Conservation (phyloP, 2,113 vertebrate species). For the Theropithecus gelada region DNA sequence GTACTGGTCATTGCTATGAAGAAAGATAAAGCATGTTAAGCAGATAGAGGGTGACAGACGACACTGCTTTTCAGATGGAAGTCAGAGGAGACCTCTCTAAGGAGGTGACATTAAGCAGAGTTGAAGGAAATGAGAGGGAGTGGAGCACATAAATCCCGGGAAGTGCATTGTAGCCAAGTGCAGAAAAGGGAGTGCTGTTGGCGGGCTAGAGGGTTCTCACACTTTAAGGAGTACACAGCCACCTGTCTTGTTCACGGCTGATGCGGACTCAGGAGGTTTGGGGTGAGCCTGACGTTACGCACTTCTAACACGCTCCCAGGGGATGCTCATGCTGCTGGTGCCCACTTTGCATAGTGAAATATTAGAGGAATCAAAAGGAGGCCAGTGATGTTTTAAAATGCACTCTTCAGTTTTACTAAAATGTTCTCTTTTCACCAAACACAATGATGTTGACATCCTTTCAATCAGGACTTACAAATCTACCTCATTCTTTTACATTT, state of each 20-base stretch:
- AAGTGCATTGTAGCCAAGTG: neutral
- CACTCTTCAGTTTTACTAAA: neutral
- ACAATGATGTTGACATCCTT: neutral
- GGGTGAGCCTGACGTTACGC: too few relatives aligned
- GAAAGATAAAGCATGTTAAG: neutral
- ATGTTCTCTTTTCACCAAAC: neutral
- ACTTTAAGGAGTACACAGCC: fast-evolving
- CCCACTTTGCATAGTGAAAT: fast-evolving
- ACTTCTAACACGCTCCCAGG: neutral
- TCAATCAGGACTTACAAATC: neutral
- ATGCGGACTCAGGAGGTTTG: neutral
- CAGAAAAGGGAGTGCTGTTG: too few relatives aligned
- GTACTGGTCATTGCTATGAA: neutral
- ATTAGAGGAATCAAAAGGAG: too few relatives aligned
- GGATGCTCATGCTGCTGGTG: neutral
- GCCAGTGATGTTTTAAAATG: neutral
- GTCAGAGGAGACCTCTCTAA: neutral
- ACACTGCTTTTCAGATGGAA: neutral
- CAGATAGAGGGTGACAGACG: neutral
- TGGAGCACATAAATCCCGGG: fast-evolving
- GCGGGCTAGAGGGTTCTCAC: neutral
- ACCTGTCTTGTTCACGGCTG: too few relatives aligned
- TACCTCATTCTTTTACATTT: neutral
- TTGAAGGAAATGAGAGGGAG: neutral
- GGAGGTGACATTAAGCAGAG: neutral